Evolutionary conservation across 2,113 vertebrate species (phyloP).

Genomic region (Leucoraja erinaceus): DNA sequence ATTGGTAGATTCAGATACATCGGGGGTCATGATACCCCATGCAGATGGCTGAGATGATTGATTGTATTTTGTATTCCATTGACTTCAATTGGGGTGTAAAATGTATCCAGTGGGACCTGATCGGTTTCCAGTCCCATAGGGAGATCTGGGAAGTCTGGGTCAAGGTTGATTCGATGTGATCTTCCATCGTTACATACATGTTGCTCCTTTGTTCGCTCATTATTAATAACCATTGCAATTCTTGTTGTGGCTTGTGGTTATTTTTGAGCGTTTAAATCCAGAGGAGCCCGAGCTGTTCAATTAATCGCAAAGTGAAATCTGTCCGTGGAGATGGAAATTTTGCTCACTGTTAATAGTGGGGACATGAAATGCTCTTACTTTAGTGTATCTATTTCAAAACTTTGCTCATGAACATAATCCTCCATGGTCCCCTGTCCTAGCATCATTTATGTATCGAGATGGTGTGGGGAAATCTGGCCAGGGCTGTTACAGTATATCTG

Average conservation of each 20-base stretch:
- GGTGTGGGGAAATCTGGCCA: background rate
- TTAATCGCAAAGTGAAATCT: slow-evolving; percentile 17
- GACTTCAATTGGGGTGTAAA: background rate
- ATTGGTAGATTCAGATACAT: background rate
- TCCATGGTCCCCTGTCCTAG: background rate
- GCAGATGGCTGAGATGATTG: background rate
- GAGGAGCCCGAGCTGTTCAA: background rate
- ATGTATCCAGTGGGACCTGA: background rate
- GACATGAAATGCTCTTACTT: background rate
- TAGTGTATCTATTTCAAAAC: background rate
- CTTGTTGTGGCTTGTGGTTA: background rate
- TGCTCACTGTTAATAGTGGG: background rate
- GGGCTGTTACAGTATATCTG: background rate
- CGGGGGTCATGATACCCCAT: background rate
- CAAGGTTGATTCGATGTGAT: background rate
- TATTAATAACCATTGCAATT: slow-evolving; percentile 16
- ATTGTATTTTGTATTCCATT: background rate
- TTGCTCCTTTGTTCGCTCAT: background rate
- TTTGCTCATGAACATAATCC: slow-evolving; percentile 1
- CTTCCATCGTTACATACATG: background rate
- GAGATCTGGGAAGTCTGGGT: background rate
- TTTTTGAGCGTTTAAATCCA: background rate
- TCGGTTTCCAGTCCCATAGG: background rate
- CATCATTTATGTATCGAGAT: background rate
- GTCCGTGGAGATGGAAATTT: slow-evolving; percentile 2